These are phyloP conservation scores for Zonitis immaculata DNA, from an alignment of 2,888 invertebrate species.

Conservation along the genomic window DNA sequence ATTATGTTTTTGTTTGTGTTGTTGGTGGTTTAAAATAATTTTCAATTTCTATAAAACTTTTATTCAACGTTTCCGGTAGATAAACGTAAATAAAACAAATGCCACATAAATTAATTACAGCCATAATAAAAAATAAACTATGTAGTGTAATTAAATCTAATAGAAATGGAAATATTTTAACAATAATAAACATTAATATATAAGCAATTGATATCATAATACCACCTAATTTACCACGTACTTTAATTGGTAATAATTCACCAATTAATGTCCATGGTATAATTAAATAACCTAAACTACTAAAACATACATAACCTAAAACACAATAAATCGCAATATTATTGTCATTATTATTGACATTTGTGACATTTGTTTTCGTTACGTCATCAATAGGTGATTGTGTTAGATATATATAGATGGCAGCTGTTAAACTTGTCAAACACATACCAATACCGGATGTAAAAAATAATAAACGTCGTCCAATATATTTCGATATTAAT, in stretches of 20 bases:
- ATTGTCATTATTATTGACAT: constrained; percentile 36
- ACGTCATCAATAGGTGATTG: constrained; percentile 29
- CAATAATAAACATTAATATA: constrained; percentile 52
- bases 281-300: constrained; percentile 53
- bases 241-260: constrained; percentile 53
- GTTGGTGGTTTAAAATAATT: constrained; percentile 41
- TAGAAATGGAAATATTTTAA: constrained; percentile 52
- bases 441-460: constrained; percentile 54
- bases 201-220: constrained; percentile 53
- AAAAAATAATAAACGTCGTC: constrained; percentile 52
- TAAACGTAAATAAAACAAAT: constrained; percentile 50
- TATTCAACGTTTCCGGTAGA: constrained; percentile 57
- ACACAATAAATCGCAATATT: constrained; percentile 49
- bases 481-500: constrained; percentile 49
- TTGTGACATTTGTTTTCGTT: constrained; percentile 30
- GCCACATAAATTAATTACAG: constrained; percentile 47
- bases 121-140: constrained; percentile 50
- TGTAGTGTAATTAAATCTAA: constrained; percentile 46
- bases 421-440: constrained; percentile 47
- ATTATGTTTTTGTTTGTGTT: not conserved
- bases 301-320: constrained; percentile 52
- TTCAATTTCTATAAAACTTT: constrained; percentile 55
- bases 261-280: constrained; percentile 58
- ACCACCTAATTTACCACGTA: constrained; percentile 53
- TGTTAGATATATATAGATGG: constrained; percentile 35